Conservation (phyloP, 37 sponge, comb jelly and placozoan genomes). For the Eunapius fragilis region DNA sequence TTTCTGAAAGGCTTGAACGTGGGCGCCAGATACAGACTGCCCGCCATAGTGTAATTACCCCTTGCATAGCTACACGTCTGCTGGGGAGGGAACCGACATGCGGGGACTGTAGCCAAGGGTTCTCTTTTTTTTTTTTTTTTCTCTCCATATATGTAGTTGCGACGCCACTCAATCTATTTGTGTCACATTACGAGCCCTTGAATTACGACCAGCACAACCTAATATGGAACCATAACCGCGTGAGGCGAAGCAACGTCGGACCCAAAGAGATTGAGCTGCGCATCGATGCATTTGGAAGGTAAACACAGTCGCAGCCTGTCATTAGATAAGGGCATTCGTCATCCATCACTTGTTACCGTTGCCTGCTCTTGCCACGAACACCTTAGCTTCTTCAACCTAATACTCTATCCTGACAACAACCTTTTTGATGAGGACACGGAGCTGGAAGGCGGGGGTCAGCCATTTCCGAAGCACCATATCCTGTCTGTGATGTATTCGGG, state of each 20-base stretch:
- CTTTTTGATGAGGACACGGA: neutral
- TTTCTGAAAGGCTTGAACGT: too few relatives aligned
- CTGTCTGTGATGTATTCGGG: constrained; percentile 18
- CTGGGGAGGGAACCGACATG: too few relatives aligned
- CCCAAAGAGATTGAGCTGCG: constrained; percentile 36
- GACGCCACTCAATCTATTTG: constrained; percentile 34
- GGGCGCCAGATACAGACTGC: too few relatives aligned
- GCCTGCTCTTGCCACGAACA: too few relatives aligned
- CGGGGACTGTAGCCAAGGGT: too few relatives aligned
- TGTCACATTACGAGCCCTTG: constrained; percentile 63
- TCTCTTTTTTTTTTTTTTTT: too few relatives aligned
- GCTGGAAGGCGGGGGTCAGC: too few relatives aligned
- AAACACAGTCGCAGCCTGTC: neutral
- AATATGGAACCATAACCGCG: constrained; percentile 50
- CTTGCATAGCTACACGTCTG: too few relatives aligned
- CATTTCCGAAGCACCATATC: neutral
- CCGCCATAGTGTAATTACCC: too few relatives aligned
- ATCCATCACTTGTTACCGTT: too few relatives aligned
- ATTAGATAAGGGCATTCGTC: too few relatives aligned
- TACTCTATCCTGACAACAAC: neutral
- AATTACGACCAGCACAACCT: constrained; percentile 44
- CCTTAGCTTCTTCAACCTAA: neutral
- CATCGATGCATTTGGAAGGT: constrained; percentile 63
- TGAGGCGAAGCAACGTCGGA: constrained; percentile 39
- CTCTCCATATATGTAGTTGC: too few relatives aligned